phyloP scores from a whole-genome alignment of 2,113 vertebrate species.

The Gyps fulvus region DNA sequence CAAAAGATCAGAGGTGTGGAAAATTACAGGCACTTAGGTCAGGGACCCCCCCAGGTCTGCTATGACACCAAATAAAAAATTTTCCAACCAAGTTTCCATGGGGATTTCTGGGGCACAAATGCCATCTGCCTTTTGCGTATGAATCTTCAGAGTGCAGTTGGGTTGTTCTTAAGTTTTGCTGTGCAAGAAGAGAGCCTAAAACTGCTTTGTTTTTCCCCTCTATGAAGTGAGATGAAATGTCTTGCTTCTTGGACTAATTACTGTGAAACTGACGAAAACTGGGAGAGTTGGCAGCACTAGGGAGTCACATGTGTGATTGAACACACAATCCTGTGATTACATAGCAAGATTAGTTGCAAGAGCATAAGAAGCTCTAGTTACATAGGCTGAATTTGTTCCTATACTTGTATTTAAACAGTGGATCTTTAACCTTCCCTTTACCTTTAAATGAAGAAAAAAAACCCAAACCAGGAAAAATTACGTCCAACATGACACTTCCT shows the following conservation, averaged over 20 bases:
- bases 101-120: background rate
- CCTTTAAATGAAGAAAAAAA: background rate
- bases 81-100: background rate
- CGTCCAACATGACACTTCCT: rapidly evolving
- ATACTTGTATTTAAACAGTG: background rate
- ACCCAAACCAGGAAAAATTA: background rate
- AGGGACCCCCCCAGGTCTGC: background rate
- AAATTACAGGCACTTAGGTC: rapidly evolving
- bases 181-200: background rate
- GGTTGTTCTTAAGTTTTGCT: background rate
- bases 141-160: background rate
- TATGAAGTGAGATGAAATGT: background rate
- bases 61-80: background rate
- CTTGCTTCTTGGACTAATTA: background rate
- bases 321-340: background rate
- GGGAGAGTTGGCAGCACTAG: background rate
- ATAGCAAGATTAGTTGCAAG: background rate
- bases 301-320: background rate
- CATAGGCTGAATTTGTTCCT: background rate
- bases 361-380: background rate
- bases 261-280: background rate
- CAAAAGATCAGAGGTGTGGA: background rate
- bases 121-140: too few relatives aligned
- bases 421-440: background rate
- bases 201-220: rapidly evolving